Conservation (phyloP, 2,888 invertebrate species). For the Metallyticus violacea region DNA sequence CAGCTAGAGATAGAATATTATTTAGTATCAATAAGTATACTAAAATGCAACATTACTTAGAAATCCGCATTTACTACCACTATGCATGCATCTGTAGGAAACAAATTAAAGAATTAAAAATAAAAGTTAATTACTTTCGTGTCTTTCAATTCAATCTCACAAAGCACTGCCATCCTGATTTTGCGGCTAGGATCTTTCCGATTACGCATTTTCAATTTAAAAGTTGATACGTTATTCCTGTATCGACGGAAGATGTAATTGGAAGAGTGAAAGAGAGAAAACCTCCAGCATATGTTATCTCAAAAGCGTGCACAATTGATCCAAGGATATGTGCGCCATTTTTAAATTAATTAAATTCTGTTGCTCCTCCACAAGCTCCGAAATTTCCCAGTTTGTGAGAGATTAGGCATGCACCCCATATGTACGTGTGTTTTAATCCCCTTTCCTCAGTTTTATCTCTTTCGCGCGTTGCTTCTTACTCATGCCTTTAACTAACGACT, state of each 20-base stretch:
- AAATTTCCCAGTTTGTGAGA: neutral
- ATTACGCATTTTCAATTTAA: neutral
- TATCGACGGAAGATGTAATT: neutral
- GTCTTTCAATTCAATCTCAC: too few relatives aligned
- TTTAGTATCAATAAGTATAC: too few relatives aligned
- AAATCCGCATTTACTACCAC: too few relatives aligned
- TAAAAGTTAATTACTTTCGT: too few relatives aligned
- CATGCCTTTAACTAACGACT: neutral
- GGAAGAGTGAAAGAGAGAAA: neutral
- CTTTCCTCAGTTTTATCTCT: neutral
- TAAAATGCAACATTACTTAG: too few relatives aligned
- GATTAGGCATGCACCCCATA: neutral
- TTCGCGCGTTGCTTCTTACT: neutral
- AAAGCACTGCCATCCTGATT: neutral
- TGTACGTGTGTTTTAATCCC: neutral
- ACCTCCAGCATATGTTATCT: neutral
- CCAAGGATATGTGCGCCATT: neutral
- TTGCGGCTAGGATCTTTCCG: neutral
- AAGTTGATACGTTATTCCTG: neutral
- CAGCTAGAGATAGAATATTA: too few relatives aligned
- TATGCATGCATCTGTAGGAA: too few relatives aligned
- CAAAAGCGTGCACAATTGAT: neutral
- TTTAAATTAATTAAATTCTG: neutral
- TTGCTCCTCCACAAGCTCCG: neutral
- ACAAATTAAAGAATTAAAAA: too few relatives aligned